These are phyloP conservation scores for Popillia japonica DNA, from an alignment of 1,140 invertebrate species.

Conservation along the genomic window DNA sequence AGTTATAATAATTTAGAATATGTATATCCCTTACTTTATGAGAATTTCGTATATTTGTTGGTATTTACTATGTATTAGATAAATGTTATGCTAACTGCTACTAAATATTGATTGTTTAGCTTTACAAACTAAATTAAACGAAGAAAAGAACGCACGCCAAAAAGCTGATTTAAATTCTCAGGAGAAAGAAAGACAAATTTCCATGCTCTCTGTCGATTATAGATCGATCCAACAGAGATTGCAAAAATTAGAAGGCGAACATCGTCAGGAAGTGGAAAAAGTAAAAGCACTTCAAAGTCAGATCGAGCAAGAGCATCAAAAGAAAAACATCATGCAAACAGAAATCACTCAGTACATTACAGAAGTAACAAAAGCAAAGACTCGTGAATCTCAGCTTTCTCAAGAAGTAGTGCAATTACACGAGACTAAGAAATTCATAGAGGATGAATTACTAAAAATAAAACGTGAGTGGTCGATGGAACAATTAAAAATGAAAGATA, in stretches of 20 bases:
- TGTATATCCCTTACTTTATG: too few species aligned
- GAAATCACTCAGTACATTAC: conserved; percentile 77
- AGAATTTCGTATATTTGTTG: too few species aligned
- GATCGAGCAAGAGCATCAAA: conserved; percentile 88
- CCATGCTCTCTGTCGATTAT: conserved; percentile 93
- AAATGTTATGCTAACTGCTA: too few species aligned
- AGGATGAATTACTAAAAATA: conserved; percentile 84
- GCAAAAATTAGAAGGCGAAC: conserved; percentile 89
- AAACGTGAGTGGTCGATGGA: conserved; percentile 73
- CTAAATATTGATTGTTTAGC: conserved; percentile 64
- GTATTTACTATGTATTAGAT: too few species aligned
- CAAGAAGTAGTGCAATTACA: conserved; percentile 76
- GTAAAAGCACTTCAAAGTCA: conserved; percentile 82
- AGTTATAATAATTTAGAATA: too few species aligned
- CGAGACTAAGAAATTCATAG: conserved; percentile 75
- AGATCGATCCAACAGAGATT: conserved; percentile 89
- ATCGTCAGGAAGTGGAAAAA: conserved; percentile 88
- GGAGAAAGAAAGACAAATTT: conserved; percentile 93
- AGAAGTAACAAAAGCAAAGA: conserved; percentile 76
- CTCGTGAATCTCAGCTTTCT: conserved; percentile 77
- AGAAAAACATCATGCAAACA: conserved; percentile 75
- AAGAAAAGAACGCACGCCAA: conserved; percentile 85
- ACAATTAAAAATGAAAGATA: conserved; percentile 87
- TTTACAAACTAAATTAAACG: conserved; percentile 88
- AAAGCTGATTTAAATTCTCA: conserved; percentile 84